Evolutionary conservation across 2,113 vertebrate genomes (phyloP).

Genomic region (Chloropsis hardwickii): DNA sequence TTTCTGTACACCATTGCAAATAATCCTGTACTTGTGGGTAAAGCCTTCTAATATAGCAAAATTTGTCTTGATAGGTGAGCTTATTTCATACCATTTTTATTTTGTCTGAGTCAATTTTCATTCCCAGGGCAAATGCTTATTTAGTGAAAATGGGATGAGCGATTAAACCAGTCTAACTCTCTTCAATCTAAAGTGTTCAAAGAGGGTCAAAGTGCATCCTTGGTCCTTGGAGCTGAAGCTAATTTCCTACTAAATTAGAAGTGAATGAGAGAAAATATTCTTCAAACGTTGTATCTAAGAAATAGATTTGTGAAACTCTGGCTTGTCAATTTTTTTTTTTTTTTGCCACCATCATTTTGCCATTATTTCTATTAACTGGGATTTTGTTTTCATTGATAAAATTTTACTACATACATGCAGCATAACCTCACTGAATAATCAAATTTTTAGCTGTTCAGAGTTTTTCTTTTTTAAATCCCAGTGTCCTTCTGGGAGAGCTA

Average conservation of each 20-base stretch:
- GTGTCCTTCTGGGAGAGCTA: not conserved
- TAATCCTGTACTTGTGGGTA: not conserved
- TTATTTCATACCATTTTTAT: not conserved
- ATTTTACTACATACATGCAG: not conserved
- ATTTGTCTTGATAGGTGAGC: not conserved
- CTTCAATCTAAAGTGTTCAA: not conserved
- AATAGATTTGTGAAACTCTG: not conserved
- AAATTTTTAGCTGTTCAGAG: not conserved
- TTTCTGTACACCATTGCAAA: not conserved
- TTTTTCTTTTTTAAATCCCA: not conserved
- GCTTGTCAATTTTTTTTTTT: not conserved
- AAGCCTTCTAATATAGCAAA: not conserved
- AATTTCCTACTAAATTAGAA: not conserved
- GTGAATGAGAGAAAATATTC: not conserved
- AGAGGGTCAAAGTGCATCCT: not conserved
- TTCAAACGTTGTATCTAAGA: not conserved
- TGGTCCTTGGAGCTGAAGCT: not conserved
- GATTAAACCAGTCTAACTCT: not conserved
- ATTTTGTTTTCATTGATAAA: not conserved
- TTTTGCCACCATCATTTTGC: not conserved
- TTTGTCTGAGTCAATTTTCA: not conserved
- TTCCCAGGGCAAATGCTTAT: not conserved
- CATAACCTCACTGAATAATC: not conserved
- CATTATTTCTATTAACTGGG: not conserved
- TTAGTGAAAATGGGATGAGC: not conserved